Base-by-base conservation (phyloP, 1,140 invertebrate species). In the Lepidurus packardi region DNA sequence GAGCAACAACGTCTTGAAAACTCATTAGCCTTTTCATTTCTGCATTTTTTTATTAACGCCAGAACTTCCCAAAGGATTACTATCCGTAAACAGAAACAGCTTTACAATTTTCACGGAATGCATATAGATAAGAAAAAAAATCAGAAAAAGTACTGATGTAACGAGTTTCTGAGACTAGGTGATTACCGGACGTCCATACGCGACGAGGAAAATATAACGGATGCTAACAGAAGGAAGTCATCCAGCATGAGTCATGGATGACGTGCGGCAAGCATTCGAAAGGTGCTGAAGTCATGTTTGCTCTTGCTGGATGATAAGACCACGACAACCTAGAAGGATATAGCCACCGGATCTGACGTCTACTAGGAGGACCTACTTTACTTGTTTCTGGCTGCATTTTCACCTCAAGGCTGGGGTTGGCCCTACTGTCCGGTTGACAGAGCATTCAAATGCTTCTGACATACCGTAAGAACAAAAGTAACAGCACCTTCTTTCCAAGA, bases 291-390 rank as follows among this genome's bases (percentile, higher is more conserved):
- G 53, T 65, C 53, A 65, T 65, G 53, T 65, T 65, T 65, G 53
- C 53, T 65, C 53, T 65, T 65, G 53, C 53, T 65, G 53, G 16
- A n/a, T 65, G 53, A 65, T 65, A 21, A 16, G 53, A 65, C 53
- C 53, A 65, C 10, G 16, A 21, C 21, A 65, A 65, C 53, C 53
- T 21, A 65, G 53, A 65, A 65, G 53, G 53, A 65, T 65, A 21
- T 65, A 65, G 53, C 53, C 53, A 65, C 53, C 53, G 53, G 53
- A 65, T 65, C 53, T 65, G 53, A 65, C 53, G 53, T 65, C 25
- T 25, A 65, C 53, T n/a, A 13, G 21, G 21, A 65, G 53, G 53
- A 11, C n/a, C 53, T 65, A 65, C 53, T 21, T 65, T 34, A 4
- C 34, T 34, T 0, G 21, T 21, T 65, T 65, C 53, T 9, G 53